phyloP scores from a whole-genome alignment of 2,113 vertebrate species.

The Toxostoma redivivum region DNA sequence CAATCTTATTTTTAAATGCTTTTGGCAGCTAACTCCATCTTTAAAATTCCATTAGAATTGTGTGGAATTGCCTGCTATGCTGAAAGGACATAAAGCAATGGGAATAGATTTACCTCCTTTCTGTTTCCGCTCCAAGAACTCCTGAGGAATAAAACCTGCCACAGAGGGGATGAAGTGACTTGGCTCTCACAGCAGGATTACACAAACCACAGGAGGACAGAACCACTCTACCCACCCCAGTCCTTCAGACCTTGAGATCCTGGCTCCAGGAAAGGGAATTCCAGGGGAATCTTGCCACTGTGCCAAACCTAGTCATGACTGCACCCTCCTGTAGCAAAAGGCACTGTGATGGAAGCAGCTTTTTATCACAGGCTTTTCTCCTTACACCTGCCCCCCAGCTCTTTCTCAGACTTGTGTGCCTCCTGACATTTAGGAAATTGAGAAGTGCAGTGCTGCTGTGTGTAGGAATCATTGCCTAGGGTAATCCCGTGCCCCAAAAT shows the following conservation, averaged over 20 bases:
- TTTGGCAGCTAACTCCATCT: background rate
- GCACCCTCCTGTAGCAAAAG: background rate
- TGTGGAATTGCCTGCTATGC: background rate
- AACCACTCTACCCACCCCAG: background rate
- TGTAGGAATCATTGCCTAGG: background rate
- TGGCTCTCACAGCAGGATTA: background rate
- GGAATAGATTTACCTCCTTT: background rate
- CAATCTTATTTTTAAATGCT: background rate
- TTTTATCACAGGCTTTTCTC: background rate
- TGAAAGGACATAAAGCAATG: background rate
- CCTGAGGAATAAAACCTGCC: background rate
- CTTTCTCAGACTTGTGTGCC: background rate
- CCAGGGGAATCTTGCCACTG: background rate
- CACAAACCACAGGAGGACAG: background rate
- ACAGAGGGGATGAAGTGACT: background rate
- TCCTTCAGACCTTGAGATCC: background rate
- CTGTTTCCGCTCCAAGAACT: background rate
- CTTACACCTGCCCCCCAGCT: background rate
- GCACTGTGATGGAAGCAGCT: background rate
- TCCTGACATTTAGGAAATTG: background rate
- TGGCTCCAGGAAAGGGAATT: background rate
- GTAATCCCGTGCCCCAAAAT: background rate
- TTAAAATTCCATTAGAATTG: background rate
- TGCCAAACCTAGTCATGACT: background rate
- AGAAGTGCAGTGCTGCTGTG: background rate